Evolutionary conservation across 2,888 invertebrate genomes (phyloP).

Genomic region (Erannis defoliaria): DNA sequence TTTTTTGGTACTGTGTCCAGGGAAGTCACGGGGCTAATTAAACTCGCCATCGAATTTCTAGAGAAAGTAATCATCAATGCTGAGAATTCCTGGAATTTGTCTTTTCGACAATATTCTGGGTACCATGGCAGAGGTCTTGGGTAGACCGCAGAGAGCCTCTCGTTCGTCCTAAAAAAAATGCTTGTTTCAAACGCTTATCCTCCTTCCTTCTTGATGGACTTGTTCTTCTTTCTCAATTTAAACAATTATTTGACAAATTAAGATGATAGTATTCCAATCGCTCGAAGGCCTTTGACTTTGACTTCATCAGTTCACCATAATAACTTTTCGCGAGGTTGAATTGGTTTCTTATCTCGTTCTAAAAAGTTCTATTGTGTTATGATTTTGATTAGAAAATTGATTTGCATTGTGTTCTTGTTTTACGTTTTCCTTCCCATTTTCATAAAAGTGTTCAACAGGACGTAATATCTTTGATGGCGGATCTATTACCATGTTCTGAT

Average conservation of each 20-base stretch:
- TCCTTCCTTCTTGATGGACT: background rate
- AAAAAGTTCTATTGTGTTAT: constrained; percentile 30
- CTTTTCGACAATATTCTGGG: no score
- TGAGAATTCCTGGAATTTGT: no score
- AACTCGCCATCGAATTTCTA: no score
- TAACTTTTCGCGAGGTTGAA: constrained; percentile 6
- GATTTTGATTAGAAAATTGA: constrained; percentile 24
- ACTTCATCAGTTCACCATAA: background rate
- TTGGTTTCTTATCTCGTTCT: constrained; percentile 12
- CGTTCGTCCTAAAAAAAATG: no score
- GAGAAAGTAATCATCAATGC: no score
- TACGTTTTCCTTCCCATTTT: background rate
- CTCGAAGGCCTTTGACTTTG: no score
- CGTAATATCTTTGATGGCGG: background rate
- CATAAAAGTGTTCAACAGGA: background rate
- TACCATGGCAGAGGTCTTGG: no score
- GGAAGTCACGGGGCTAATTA: no score
- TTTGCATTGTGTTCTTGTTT: constrained; percentile 18
- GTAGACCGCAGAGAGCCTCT: no score
- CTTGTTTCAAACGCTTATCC: no score
- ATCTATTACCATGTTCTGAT: background rate
- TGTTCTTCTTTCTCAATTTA: background rate
- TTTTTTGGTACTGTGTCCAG: no score
- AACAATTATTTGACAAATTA: background rate
- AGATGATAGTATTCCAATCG: background rate